These are phyloP conservation scores for Plagodis pulveraria DNA, from an alignment of 2,888 invertebrate genomes.

Conservation along the genomic window DNA sequence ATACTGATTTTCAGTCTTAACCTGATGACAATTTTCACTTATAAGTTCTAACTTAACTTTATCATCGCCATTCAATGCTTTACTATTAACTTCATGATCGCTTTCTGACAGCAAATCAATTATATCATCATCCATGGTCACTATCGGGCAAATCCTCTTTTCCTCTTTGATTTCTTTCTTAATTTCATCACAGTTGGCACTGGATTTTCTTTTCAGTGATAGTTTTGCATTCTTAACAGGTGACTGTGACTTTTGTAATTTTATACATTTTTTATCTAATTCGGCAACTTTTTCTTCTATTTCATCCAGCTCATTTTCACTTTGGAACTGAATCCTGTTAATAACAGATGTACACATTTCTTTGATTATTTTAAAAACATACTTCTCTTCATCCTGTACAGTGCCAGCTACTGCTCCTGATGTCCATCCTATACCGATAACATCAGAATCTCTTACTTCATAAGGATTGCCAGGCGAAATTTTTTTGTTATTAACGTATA, in stretches of 20 bases:
- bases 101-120: constrained; percentile 61
- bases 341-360: constrained; percentile 42
- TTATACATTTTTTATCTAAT: constrained; percentile 35
- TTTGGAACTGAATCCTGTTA: constrained; percentile 59
- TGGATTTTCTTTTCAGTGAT: constrained; percentile 60
- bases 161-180: constrained; percentile 43
- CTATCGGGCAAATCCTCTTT: constrained; percentile 20
- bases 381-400: constrained; percentile 66
- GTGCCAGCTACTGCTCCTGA: constrained; percentile 52
- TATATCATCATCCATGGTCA: constrained; percentile 42
- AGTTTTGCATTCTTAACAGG: constrained; percentile 43
- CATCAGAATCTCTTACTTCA: constrained; percentile 68
- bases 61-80: constrained; percentile 33
- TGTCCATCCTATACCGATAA: constrained; percentile 84
- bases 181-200: constrained; percentile 31
- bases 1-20: constrained; percentile 62
- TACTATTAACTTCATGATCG: constrained; percentile 50
- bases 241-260: constrained; percentile 25
- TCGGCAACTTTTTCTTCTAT: constrained; percentile 52
- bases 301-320: constrained; percentile 57
- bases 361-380: constrained; percentile 64
- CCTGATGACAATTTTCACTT: constrained; percentile 31
- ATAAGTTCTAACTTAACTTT: constrained; percentile 54
- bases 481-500: constrained; percentile 77
- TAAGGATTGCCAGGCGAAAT: constrained; percentile 64